Conservation (phyloP, 2,888 invertebrate genomes). For the Oscheius onirici region DNA sequence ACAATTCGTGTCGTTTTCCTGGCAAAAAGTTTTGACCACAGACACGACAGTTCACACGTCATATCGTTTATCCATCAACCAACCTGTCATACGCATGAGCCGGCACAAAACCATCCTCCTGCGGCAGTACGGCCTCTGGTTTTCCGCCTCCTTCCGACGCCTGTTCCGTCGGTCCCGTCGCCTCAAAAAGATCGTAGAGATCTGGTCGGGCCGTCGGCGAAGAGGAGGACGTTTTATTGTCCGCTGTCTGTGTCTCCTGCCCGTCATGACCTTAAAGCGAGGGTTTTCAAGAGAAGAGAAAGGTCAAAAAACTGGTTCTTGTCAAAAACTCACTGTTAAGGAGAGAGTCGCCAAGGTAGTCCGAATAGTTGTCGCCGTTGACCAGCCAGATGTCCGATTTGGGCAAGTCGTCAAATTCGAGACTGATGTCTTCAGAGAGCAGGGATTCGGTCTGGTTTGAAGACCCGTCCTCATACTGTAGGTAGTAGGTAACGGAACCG, state of each 20-base stretch:
- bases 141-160: slow-evolving; percentile 46
- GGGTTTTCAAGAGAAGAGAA: background rate
- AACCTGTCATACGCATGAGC: slow-evolving; percentile 14
- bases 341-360: slow-evolving; percentile 13
- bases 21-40: no score
- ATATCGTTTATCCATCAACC: no score
- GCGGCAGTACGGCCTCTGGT: slow-evolving; percentile 4
- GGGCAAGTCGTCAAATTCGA: background rate
- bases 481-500: background rate
- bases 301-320: background rate
- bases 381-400: slow-evolving; percentile 12
- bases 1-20: no score
- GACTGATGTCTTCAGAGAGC: background rate
- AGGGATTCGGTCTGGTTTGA: no score
- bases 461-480: background rate
- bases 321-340: slow-evolving; percentile 6
- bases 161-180: slow-evolving; percentile 37
- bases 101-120: background rate
- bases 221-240: background rate
- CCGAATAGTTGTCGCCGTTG: background rate
- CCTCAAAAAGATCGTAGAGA: slow-evolving; percentile 39
- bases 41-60: no score
- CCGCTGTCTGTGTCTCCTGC: background rate
- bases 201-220: slow-evolving; percentile 3
- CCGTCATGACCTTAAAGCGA: background rate